Evolutionary conservation across 2,797 vertebrate genomes (phyloP), one percentile per base, ranked within the genome.

Genomic region (Melanotaenia trifasciata): DNA sequence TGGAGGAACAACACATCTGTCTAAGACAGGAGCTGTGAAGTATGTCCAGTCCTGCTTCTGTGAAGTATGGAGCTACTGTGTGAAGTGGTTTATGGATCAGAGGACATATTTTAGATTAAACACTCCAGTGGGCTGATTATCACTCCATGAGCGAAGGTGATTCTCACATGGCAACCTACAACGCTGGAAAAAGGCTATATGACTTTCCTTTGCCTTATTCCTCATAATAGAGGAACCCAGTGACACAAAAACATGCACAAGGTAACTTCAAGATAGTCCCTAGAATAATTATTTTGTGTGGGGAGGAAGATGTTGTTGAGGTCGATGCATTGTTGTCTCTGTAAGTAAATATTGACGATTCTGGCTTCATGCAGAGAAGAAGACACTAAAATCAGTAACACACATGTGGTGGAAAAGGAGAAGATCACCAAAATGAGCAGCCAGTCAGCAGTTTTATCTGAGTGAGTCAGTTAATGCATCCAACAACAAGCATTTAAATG

Each of bases 91-190:
- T 76, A 74, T 63, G 81, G 87, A 80, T 90, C 79, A 79, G 78
- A 45, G 3, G 68, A 69, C 78, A 70, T 76, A 62, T 82, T 75
- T 74, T 67, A 80, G 80, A 87, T 82, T 87, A 78, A 84, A 85
- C 81, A 82, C 79, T 86, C 72, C 81, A 76, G 80, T 73, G 78
- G 72, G 68, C 77, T 84, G 83, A 88, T 86, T 88, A 81, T 86
- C 61, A 47, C 38, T 85, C 78, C 74, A 74, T 85, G 85, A 88
- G 74, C 80, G 76, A 88, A 87, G 83, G 75, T 81, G 80, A 85
- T 60, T 78, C 72, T 83, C 53, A 51, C 35, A 64, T 69, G 61
- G 58, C 43, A 74, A 58, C 64, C 51, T 11, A 64, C 14, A 6
- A 58, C 64, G 71, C 71, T 60, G 73, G 57, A 66, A 74, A 26